phyloP scores from a whole-genome alignment of 37 sponge, comb jelly and placozoan genomes.

The Aphrocallistes beatrix region DNA sequence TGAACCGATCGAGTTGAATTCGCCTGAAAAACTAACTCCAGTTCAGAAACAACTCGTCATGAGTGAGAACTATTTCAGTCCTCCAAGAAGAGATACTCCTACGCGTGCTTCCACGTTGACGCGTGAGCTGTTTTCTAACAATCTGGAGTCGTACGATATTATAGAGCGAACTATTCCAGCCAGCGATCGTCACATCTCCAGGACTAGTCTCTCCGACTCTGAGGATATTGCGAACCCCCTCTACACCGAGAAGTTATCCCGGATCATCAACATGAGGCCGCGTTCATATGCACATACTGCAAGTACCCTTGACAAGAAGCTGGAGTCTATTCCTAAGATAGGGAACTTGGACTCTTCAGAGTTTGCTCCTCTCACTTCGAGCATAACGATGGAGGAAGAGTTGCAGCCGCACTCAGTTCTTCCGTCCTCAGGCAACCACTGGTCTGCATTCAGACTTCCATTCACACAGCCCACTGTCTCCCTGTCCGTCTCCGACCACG shows the following conservation, averaged over 20 bases:
- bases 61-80: background rate
- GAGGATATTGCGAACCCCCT: background rate
- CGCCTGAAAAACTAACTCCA: no score
- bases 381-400: background rate
- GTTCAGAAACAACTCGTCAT: no score
- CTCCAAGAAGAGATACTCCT: background rate
- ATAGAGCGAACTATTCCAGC: background rate
- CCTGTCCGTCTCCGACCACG: background rate
- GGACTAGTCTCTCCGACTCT: background rate
- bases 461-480: background rate
- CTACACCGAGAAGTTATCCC: background rate
- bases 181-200: background rate
- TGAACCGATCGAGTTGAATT: no score
- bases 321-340: background rate
- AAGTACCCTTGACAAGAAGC: background rate
- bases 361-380: background rate
- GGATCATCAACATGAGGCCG: background rate
- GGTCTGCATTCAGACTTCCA: background rate
- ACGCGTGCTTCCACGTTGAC: no score
- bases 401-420: background rate
- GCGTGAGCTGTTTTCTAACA: background rate
- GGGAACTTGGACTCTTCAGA: background rate
- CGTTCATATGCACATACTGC: background rate
- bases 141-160: constrained; percentile 2
- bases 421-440: background rate